phyloP scores from a whole-genome alignment of 1,140 invertebrate species.

The Bacillus rossius region DNA sequence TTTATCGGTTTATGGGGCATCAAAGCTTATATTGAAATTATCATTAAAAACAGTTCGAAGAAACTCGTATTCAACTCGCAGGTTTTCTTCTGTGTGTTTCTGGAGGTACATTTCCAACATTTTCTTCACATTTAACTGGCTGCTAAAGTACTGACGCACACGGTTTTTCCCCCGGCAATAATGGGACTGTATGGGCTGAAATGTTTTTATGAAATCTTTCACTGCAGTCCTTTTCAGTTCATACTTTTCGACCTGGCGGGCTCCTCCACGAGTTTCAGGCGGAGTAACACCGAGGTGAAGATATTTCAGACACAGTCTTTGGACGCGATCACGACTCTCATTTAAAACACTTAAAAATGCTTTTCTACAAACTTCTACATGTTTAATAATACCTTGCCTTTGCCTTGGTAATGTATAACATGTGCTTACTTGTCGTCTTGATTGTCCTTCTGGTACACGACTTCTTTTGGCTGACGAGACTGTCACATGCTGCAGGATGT shows the following conservation, averaged over 20 bases:
- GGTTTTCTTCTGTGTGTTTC: not conserved
- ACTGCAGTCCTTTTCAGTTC: conserved; percentile 8
- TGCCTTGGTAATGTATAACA: no score
- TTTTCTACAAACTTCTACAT: conserved; percentile 11
- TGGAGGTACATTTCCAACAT: conserved; percentile 2
- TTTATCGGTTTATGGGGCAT: not conserved
- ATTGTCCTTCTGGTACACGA: no score
- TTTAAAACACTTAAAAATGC: conserved; percentile 11
- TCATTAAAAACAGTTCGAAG: conserved; percentile 9
- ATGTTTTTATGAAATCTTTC: conserved; percentile 10
- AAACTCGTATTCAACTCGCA: conserved; percentile 10
- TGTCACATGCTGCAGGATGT: no score
- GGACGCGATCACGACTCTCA: conserved; percentile 9
- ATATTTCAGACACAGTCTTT: conserved; percentile 7
- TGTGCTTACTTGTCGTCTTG: no score
- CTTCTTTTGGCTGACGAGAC: no score
- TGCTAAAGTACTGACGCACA: conserved; percentile 5
- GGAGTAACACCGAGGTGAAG: conserved; percentile 10
- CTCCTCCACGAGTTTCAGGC: conserved; percentile 10
- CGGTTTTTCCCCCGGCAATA: conserved; percentile 3
- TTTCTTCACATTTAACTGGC: conserved; percentile 1
- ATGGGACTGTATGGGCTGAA: conserved; percentile 1
- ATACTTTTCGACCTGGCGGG: conserved; percentile 1
- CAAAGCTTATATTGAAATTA: conserved; percentile 12
- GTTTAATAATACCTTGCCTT: no score